Evolutionary conservation across 2,113 vertebrate genomes (phyloP).

Genomic region (Phaethornis superciliosus): DNA sequence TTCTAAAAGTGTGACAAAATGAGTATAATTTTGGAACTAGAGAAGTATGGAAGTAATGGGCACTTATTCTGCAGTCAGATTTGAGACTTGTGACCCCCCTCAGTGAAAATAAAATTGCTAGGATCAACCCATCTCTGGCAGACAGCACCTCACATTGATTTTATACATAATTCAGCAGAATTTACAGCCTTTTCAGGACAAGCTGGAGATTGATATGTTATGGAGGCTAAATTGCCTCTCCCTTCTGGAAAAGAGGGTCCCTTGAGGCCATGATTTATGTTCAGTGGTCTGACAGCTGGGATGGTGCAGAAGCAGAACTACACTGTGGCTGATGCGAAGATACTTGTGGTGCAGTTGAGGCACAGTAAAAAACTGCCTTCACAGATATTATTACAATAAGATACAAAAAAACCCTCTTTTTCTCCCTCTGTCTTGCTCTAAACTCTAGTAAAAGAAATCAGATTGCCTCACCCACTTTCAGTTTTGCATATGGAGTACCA

Average conservation of each 20-base stretch:
- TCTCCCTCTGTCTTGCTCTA: background rate
- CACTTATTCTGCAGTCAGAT: background rate
- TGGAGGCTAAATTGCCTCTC: slow-evolving; percentile 61
- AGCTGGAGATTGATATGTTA: slow-evolving; percentile 54
- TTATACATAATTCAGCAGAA: slow-evolving; percentile 66
- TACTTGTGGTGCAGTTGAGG: background rate
- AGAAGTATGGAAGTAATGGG: background rate
- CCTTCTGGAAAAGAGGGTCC: slow-evolving; percentile 58
- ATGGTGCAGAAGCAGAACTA: background rate
- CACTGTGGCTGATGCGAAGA: background rate
- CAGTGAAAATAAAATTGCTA: slow-evolving; percentile 40
- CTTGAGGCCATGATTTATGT: slow-evolving; percentile 32
- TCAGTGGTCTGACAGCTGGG: background rate
- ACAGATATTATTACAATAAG: background rate
- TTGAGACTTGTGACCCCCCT: slow-evolving; percentile 18
- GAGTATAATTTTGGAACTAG: background rate
- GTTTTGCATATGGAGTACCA: background rate
- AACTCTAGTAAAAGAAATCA: background rate
- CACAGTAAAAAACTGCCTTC: background rate
- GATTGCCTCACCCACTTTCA: background rate
- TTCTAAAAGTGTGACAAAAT: background rate
- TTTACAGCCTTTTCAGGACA: slow-evolving; percentile 48
- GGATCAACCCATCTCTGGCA: slow-evolving; percentile 40
- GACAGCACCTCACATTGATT: slow-evolving; percentile 34
- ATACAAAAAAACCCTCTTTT: background rate